Evolutionary conservation across 2,888 invertebrate species (phyloP), one percentile per base, ranked within the genome.

Genomic region (Mylabris sibirica): DNA sequence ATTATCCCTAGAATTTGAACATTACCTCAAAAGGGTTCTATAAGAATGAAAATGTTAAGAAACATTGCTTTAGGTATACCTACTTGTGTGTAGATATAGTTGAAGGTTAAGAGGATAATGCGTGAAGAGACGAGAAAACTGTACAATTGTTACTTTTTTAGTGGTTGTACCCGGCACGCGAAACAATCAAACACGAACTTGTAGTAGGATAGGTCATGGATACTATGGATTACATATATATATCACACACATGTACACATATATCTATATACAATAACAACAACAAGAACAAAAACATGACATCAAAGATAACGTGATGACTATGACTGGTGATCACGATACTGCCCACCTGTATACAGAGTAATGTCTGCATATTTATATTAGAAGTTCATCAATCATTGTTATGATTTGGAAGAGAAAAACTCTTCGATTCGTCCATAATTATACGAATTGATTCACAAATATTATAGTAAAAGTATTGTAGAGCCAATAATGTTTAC

Each of bases 301-400:
- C 69, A 74, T 72, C 74, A 65, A 69, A 74, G 76, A 77, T 75
- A 74, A 73, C 72, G 72, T 67, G 72, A 72, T 70, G 63, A 64
- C 69, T 75, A 75, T 72, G 75, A 72, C 74, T 67, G 71, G 66
- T 70, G 72, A 76, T 72, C 77, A 76, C 74, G 76, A 73, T 64
- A 60, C 61, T 60, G 62, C 65, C 63, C 65, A 68, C 65, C 65
- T 68, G 63, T 53, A 30, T 14, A 5, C 14, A 53, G 20, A 1
- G 41, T 38, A 24, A 41, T 60, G 60, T 60, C 60, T 60, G 60
- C 60, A 34, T 61, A 61, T 11, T 20, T 34, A 34, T 61, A 61
- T 11, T 20, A 61, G 20, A 61, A 22, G 17, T n/a, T 34, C 38
- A 61, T 61, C 61, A 61, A 61, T 61, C 61, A 61, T 38, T 41